Percentiles rank a stretch among this genome's conserved stretches.
Evolutionary conservation across 2,888 invertebrate genomes (phyloP).

Genomic region (Carpatolechia fugitivella): DNA sequence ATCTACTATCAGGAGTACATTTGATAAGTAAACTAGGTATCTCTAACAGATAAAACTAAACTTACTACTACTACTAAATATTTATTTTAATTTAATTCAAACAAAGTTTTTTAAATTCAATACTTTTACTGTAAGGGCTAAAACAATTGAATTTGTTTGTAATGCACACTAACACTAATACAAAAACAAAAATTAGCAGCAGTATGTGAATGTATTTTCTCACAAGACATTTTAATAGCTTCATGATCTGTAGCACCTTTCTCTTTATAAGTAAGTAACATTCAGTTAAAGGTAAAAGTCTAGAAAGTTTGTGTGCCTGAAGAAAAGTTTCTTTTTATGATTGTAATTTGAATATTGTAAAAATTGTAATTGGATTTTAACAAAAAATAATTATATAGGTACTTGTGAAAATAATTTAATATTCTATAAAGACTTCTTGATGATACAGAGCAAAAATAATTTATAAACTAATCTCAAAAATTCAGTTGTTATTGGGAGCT

Average conservation of each 20-base stretch:
- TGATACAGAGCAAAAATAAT: too few relatives aligned
- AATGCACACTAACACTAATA: neutral
- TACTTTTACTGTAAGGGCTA: too few relatives aligned
- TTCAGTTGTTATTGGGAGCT: too few relatives aligned
- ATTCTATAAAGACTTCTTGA: too few relatives aligned
- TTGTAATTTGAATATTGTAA: too few relatives aligned
- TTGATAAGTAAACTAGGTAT: constrained; percentile 3
- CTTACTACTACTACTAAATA: neutral
- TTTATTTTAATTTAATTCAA: neutral
- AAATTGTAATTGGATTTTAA: too few relatives aligned
- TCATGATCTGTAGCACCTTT: constrained; percentile 24
- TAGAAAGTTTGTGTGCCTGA: constrained; percentile 42
- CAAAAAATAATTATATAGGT: too few relatives aligned
- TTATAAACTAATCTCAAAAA: too few relatives aligned
- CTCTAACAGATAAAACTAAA: neutral
- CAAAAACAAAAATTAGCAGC: neutral
- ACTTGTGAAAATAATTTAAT: too few relatives aligned
- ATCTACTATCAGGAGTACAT: neutral
- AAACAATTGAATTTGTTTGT: neutral
- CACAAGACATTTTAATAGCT: neutral
- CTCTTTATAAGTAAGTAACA: constrained; percentile 25
- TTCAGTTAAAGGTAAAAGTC: constrained; percentile 31
- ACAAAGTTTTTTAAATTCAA: too few relatives aligned
- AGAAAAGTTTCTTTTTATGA: neutral
- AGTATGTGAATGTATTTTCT: neutral